Base-by-base conservation (phyloP, 1,140 invertebrate genomes). In the Neuroterus valhalla region DNA sequence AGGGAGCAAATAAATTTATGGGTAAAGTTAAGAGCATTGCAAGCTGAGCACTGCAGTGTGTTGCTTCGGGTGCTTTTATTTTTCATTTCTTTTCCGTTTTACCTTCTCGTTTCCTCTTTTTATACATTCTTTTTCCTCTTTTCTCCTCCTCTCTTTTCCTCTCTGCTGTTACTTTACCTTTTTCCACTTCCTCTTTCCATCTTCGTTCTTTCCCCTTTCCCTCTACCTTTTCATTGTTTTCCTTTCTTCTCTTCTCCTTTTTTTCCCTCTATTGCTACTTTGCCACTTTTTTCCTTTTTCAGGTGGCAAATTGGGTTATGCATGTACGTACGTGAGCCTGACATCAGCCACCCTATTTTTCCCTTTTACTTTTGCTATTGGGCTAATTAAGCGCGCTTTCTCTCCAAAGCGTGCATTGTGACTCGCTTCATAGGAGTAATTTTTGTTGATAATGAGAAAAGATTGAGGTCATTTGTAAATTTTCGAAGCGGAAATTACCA, bases 1-100 rank as follows among this genome's bases (percentile, higher is more conserved):
- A 78, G 66, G 66, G 72, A 72, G 78, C 77, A 87, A 87, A 88
- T 87, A 88, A 87, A 88, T 88, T 88, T 88, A 88, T 85, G 83
- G 81, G 67, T 42, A 83, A 88, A 87, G 86, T 88, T 88, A 86
- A 86, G 83, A 86, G 86, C 80, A 84, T 83, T 76, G 80, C 83
- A 80, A 84, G 82, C 81, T 85, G 78, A 76, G 78, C 78, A 76
- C 73, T 81, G 78, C 78, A 76, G 71, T 72, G 80, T 78, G 81
- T 77, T 80, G 76, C 79, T 79, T 72, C 70, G 70, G 73, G 75
- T 76, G 75, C 55, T 62, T 85, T 81, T 82, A 80, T 78, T 83
- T 79, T 81, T 81, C 78, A 78, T 81, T 81, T 81, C 78, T 83
- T 72, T 38, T 78, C 52, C 74, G 73, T 55, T 62, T 55, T 68